A percentile compares a stretch with the other conserved stretches of the same genome.
Evolutionary conservation across 2,888 invertebrate genomes (phyloP).

Genomic region (Spicauda simplicius): DNA sequence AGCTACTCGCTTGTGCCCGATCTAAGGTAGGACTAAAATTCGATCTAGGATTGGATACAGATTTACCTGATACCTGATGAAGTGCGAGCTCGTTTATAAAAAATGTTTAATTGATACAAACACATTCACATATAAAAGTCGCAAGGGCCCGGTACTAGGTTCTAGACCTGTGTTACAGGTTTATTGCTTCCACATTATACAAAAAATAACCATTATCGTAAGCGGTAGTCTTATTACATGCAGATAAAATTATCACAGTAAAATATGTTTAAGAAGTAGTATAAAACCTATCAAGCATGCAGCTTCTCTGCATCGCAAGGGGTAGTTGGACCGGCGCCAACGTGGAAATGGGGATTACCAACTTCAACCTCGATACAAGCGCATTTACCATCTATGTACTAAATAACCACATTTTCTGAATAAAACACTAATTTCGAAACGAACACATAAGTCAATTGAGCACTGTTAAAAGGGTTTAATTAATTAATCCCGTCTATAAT

Average conservation of each 20-base stretch:
- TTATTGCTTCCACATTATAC: not conserved
- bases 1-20: no score
- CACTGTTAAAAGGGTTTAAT: no score
- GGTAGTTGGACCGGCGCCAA: conserved; percentile 23
- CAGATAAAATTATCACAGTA: not conserved
- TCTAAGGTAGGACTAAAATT: no score
- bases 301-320: conserved; percentile 24
- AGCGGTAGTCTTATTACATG: no score
- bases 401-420: conserved; percentile 3
- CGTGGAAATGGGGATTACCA: conserved; percentile 30
- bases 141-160: no score
- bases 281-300: conserved; percentile 28
- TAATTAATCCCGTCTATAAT: no score
- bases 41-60: no score
- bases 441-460: no score
- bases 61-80: no score
- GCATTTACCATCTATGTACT: conserved; percentile 11
- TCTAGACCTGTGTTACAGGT: not conserved
- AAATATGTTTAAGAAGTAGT: conserved; percentile 27
- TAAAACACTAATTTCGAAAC: not conserved
- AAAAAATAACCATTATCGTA: not conserved
- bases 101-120: no score
- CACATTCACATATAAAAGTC: no score
- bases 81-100: no score
- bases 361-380: conserved; percentile 31